Percentiles rank a stretch among this genome's conserved stretches.
phyloP scores from a whole-genome alignment of 2,797 vertebrate species.

The Crenuchus spilurus region DNA sequence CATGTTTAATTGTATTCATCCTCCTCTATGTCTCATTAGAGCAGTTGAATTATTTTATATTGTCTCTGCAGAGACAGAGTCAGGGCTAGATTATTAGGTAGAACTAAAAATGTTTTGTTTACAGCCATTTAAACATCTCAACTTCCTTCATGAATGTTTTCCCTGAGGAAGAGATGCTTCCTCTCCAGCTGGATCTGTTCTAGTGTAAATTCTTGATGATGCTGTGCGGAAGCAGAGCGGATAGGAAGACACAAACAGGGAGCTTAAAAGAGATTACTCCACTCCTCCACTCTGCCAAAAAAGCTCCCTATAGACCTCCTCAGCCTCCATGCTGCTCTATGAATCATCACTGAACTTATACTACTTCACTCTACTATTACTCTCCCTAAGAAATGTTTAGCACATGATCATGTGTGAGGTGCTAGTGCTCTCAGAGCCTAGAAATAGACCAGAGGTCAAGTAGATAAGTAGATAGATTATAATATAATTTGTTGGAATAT shows the following conservation, averaged over 20 bases:
- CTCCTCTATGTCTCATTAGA: too few relatives aligned
- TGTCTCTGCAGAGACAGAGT: too few relatives aligned
- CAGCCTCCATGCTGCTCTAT: neutral
- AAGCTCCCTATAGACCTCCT: conserved; percentile 28
- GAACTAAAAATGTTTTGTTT: neutral
- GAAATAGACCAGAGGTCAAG: too few relatives aligned
- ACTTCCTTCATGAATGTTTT: neutral
- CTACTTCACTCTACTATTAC: neutral
- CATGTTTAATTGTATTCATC: too few relatives aligned
- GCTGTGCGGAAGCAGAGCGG: conserved; percentile 1
- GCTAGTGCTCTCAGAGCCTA: neutral
- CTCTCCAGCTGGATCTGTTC: conserved; percentile 13
- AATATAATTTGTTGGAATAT: too few relatives aligned
- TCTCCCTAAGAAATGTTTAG: neutral
- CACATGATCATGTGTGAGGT: neutral
- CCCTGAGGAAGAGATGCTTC: conserved; percentile 22
- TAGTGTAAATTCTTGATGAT: neutral
- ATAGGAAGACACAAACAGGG: conserved; percentile 32
- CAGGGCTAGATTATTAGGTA: too few relatives aligned
- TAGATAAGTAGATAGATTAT: too few relatives aligned
- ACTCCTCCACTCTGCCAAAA: conserved; percentile 9
- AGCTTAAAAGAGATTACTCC: conserved; percentile 39
- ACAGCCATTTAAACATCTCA: neutral
- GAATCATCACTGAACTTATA: neutral
- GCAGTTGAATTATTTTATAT: too few relatives aligned